Evolutionary conservation across 2,888 invertebrate genomes (phyloP).

Genomic region (Scaptomyza parva): DNA sequence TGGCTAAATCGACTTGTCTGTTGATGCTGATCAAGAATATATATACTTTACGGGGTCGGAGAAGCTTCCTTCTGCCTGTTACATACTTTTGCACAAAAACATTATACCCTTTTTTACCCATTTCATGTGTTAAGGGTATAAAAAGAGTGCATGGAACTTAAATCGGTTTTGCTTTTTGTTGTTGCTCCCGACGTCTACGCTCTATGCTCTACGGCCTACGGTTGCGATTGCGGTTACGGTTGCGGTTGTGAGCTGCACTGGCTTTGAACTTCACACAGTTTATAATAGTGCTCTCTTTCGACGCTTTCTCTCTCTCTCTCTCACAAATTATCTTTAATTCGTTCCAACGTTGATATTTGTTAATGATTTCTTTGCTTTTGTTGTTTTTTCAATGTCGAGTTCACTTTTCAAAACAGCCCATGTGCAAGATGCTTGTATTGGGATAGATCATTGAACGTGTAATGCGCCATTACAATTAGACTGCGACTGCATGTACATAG

Average conservation of each 20-base stretch:
- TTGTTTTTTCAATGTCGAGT: constrained; percentile 76
- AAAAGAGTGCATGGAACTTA: constrained; percentile 29
- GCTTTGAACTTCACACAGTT: constrained; percentile 79
- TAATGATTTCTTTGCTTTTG: constrained; percentile 53
- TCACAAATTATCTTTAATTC: neutral
- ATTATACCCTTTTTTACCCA: too few relatives aligned
- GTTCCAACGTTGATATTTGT: constrained; percentile 37
- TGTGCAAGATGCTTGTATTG: constrained; percentile 58
- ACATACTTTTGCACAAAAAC: too few relatives aligned
- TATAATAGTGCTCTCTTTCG: constrained; percentile 23
- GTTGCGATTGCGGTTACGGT: constrained; percentile 38
- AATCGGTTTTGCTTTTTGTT: constrained; percentile 6
- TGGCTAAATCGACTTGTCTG: too few relatives aligned
- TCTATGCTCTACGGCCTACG: too few relatives aligned
- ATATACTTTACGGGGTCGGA: too few relatives aligned
- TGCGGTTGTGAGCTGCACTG: constrained; percentile 25
- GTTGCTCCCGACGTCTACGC: neutral
- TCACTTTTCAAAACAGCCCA: constrained; percentile 74
- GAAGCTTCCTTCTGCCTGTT: too few relatives aligned
- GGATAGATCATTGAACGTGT: constrained; percentile 77
- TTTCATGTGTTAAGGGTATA: too few relatives aligned
- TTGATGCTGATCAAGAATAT: too few relatives aligned
- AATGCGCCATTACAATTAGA: constrained; percentile 55
- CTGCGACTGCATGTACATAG: constrained; percentile 9
- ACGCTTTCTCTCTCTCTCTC: constrained; percentile 22